phyloP scores from a whole-genome alignment of 2,888 invertebrate genomes.

The Mechanitis mazaeus region DNA sequence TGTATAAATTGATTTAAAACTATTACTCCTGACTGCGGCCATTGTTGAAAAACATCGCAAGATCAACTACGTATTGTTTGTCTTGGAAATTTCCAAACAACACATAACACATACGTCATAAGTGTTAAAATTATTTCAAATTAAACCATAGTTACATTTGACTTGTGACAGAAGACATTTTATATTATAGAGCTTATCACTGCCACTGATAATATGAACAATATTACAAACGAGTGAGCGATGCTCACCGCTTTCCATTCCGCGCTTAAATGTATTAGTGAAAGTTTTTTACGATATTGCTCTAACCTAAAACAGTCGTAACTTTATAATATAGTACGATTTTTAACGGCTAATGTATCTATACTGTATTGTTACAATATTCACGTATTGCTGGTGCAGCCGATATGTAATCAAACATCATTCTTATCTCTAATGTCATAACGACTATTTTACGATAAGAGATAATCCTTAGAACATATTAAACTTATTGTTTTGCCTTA shows the following conservation, averaged over 20 bases:
- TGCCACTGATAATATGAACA: too few relatives aligned
- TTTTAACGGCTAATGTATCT: too few relatives aligned
- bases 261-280: slow-evolving; percentile 15
- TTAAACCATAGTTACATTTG: too few relatives aligned
- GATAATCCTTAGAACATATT: slow-evolving; percentile 46
- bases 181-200: neutral
- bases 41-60: slow-evolving; percentile 45
- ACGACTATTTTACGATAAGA: slow-evolving; percentile 44
- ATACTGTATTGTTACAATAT: too few relatives aligned
- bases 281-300: slow-evolving; percentile 19
- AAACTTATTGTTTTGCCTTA: slow-evolving; percentile 41
- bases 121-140: slow-evolving; percentile 4
- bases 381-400: too few relatives aligned
- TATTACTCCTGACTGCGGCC: slow-evolving; percentile 8
- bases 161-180: neutral
- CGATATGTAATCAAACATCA: slow-evolving; percentile 35
- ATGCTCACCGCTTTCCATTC: slow-evolving; percentile 10
- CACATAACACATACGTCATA: slow-evolving; percentile 26
- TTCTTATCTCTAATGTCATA: slow-evolving; percentile 44
- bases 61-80: slow-evolving; percentile 52
- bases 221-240: neutral
- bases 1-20: slow-evolving; percentile 1
- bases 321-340: neutral
- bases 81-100: slow-evolving; percentile 65
- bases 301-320: slow-evolving; percentile 4